Percentiles rank a stretch among this genome's conserved stretches.
Evolutionary conservation across 2,888 invertebrate species (phyloP).

Genomic region (Drosophila tanythrix): DNA sequence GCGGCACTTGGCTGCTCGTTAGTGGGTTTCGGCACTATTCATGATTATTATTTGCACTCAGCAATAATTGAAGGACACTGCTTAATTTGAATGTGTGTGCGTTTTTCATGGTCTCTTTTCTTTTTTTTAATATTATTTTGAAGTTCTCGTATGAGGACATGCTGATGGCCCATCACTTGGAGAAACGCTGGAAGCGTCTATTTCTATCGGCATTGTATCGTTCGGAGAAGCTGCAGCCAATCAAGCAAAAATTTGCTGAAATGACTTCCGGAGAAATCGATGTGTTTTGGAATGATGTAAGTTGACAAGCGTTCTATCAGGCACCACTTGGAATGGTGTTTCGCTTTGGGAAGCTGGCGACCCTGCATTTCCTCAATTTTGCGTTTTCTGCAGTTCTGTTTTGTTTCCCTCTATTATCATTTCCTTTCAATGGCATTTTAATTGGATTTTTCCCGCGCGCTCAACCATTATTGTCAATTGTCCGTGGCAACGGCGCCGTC

Average conservation of each 20-base stretch:
- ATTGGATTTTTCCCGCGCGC: constrained; percentile 83
- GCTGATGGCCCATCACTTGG: constrained; percentile 86
- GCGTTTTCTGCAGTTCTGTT: constrained; percentile 74
- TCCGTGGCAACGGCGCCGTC: constrained; percentile 58
- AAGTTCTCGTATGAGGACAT: constrained; percentile 84
- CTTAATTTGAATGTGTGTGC: constrained; percentile 66
- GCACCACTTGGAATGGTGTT: constrained; percentile 12
- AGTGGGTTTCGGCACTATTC: constrained; percentile 72
- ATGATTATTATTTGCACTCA: constrained; percentile 80
- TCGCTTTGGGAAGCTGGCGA: constrained; percentile 24
- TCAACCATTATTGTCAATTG: constrained; percentile 82
- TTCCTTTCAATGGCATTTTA: constrained; percentile 84
- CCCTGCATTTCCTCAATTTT: constrained; percentile 76
- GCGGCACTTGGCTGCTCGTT: constrained; percentile 61
- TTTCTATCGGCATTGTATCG: constrained; percentile 90
- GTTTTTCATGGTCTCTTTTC: constrained; percentile 24
- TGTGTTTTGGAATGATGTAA: constrained; percentile 83
- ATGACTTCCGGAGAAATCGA: constrained; percentile 91
- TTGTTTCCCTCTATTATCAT: constrained; percentile 82
- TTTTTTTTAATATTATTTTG: constrained; percentile 6
- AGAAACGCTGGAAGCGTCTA: constrained; percentile 89
- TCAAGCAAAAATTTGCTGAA: constrained; percentile 94
- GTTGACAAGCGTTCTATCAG: constrained; percentile 41
- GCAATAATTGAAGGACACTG: constrained; percentile 71
- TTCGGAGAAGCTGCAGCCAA: constrained; percentile 89